Conservation (phyloP, 2,113 vertebrate genomes). For the Laticauda colubrina region DNA sequence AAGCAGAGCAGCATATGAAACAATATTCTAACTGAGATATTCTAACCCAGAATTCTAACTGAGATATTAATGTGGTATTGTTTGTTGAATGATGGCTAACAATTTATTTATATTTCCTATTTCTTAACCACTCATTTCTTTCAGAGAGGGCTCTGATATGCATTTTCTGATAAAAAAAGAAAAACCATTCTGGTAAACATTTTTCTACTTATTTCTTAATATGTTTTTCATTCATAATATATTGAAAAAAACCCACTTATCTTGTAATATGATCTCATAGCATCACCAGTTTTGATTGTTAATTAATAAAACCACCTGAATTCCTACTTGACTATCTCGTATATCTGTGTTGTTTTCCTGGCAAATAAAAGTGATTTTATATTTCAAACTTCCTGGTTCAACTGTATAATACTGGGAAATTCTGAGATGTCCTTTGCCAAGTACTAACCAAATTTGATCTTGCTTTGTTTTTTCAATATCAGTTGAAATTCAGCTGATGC, state of each 20-base stretch:
- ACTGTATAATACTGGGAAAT: neutral
- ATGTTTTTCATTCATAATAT: neutral
- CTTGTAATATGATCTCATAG: neutral
- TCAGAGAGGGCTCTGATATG: neutral
- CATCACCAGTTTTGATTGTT: neutral
- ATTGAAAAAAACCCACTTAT: neutral
- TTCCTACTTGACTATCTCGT: neutral
- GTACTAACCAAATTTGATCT: neutral
- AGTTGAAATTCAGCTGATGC: neutral
- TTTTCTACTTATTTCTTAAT: neutral
- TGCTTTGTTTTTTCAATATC: neutral
- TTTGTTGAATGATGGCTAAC: neutral
- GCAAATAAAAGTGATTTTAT: neutral
- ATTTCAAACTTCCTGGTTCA: neutral
- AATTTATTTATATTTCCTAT: neutral
- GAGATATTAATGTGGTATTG: neutral
- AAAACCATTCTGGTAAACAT: neutral
- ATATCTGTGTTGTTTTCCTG: neutral
- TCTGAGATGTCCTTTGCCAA: neutral
- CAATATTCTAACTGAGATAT: neutral
- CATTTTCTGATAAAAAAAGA: neutral
- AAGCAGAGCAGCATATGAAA: neutral
- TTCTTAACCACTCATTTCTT: too few species aligned
- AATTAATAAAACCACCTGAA: neutral
- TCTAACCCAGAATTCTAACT: neutral